These are phyloP conservation scores for Macropis europaea DNA, from an alignment of 2,888 invertebrate species.

Conservation along the genomic window DNA sequence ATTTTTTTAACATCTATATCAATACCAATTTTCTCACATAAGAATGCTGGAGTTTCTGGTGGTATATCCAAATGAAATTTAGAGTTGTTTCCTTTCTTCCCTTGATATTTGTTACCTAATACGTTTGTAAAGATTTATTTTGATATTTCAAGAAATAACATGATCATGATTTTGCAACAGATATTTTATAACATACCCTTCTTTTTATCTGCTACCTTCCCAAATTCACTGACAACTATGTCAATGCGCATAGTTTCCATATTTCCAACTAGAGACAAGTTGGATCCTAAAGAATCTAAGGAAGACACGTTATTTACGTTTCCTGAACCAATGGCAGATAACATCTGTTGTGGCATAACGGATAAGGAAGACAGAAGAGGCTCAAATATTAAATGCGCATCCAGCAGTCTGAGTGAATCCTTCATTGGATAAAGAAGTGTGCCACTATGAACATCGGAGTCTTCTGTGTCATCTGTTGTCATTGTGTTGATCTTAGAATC, in stretches of 20 bases:
- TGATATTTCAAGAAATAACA: background rate
- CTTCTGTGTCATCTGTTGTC: conserved; percentile 79
- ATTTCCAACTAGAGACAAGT: conserved; percentile 90
- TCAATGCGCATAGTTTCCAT: conserved; percentile 95
- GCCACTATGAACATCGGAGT: conserved; percentile 80
- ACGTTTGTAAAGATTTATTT: background rate
- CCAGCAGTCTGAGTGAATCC: conserved; percentile 91
- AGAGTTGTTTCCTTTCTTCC: conserved; percentile 67
- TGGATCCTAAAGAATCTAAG: conserved; percentile 93
- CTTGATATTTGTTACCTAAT: conserved; percentile 77
- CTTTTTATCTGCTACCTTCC: conserved; percentile 84
- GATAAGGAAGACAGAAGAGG: conserved; percentile 94
- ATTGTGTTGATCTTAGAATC: conserved; percentile 79
- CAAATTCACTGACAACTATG: conserved; percentile 95
- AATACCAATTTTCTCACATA: conserved; percentile 94
- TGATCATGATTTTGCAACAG: background rate
- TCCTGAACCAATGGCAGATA: conserved; percentile 80
- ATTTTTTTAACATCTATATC: conserved; percentile 94
- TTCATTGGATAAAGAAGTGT: conserved; percentile 89
- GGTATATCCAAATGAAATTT: conserved; percentile 83
- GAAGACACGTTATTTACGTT: conserved; percentile 84
- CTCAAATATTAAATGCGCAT: conserved; percentile 96
- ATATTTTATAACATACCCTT: conserved; percentile 78
- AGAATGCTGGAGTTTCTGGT: conserved; percentile 92
- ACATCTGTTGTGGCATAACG: conserved; percentile 93